phyloP scores from a whole-genome alignment of 2,113 vertebrate genomes.

The Xiphophorus hellerii region DNA sequence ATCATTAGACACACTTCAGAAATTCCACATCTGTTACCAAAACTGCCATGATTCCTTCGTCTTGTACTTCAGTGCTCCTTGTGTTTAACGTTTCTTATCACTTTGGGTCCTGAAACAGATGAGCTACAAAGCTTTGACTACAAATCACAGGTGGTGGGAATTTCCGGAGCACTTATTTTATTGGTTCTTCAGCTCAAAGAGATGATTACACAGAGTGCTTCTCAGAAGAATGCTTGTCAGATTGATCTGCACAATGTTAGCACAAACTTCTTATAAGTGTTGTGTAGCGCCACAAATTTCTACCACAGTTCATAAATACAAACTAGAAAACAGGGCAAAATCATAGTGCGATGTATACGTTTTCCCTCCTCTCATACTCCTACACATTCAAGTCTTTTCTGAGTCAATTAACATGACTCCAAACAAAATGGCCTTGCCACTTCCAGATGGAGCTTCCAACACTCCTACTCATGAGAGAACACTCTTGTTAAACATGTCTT shows the following conservation, averaged over 20 bases:
- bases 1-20: not conserved
- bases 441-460: conserved; percentile 19
- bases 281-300: not conserved
- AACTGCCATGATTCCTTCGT: not conserved
- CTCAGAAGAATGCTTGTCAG: conserved; percentile 19
- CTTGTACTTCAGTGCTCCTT: not conserved
- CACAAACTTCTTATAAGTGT: conserved; percentile 3
- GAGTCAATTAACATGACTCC: conserved; percentile 36
- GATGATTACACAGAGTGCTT: conserved; percentile 24
- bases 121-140: not conserved
- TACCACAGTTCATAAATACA: not conserved
- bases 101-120: not conserved
- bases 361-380: not conserved
- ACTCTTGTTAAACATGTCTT: not conserved
- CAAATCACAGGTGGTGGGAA: conserved; percentile 14
- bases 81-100: not conserved
- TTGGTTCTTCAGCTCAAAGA: not conserved
- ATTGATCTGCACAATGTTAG: not conserved
- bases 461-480: not conserved
- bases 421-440: not conserved
- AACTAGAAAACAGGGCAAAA: not conserved
- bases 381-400: conserved; percentile 17
- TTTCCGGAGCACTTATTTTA: conserved; percentile 10
- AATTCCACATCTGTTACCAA: conserved; percentile 15
- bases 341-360: not conserved